Percentiles rank a stretch among this genome's conserved stretches.
These are phyloP conservation scores for Heliornis fulica DNA, from an alignment of 2,113 vertebrate species.

Conservation along the genomic window DNA sequence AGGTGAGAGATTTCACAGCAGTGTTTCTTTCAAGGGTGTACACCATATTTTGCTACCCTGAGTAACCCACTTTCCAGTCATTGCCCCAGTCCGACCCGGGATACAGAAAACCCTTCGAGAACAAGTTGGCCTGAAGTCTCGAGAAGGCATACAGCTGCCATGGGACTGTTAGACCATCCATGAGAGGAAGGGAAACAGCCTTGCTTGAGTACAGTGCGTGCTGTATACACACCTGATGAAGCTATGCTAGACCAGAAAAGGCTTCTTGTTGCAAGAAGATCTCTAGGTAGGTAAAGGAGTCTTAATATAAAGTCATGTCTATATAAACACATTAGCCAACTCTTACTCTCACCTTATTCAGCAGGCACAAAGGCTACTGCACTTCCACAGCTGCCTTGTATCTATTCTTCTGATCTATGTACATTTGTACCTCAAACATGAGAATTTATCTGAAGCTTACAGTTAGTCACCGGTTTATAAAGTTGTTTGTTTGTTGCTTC, in stretches of 20 bases:
- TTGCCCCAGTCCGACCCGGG: not conserved
- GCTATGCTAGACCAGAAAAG: not conserved
- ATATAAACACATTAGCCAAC: not conserved
- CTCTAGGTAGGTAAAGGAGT: not conserved
- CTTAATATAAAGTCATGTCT: not conserved
- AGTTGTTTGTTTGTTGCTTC: not conserved
- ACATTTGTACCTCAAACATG: not conserved
- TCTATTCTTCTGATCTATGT: not conserved
- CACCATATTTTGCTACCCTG: not conserved
- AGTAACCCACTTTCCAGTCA: not conserved
- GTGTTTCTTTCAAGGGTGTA: not conserved
- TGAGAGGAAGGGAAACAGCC: rapidly evolving
- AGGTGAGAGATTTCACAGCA: not conserved
- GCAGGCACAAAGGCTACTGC: not conserved
- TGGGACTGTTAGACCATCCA: not conserved
- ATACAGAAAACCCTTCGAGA: not conserved
- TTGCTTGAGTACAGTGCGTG: not conserved
- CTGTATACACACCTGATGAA: not conserved
- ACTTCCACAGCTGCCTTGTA: not conserved
- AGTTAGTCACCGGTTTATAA: not conserved
- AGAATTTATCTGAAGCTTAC: not conserved
- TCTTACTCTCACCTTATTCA: not conserved
- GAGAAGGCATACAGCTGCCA: not conserved
- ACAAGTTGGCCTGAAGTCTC: not conserved
- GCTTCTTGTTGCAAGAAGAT: not conserved